Evolutionary conservation across 2,797 vertebrate species (phyloP).

Genomic region (Esox masquinongy): DNA sequence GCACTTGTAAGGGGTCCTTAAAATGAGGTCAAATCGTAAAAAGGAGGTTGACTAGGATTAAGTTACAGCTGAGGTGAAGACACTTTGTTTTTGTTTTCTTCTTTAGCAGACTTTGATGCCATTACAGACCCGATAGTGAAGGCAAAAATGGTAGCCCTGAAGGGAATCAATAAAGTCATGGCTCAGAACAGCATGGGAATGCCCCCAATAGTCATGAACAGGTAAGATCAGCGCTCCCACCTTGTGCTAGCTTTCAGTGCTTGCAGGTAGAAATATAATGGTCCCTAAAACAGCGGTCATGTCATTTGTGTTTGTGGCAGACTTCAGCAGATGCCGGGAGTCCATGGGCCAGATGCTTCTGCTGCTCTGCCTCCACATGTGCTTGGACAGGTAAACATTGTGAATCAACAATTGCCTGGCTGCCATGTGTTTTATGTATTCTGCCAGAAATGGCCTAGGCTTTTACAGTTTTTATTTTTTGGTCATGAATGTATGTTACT

Average conservation of each 20-base stretch:
- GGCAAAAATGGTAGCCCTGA: constrained; percentile 98
- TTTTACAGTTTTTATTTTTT: too few species aligned
- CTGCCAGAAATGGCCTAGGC: background rate
- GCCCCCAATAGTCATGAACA: constrained; percentile 73
- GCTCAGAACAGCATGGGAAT: constrained; percentile 88
- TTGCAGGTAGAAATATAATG: background rate
- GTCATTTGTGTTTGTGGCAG: constrained; percentile 42
- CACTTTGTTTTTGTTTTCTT: background rate
- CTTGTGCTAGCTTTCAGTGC: background rate
- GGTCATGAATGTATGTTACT: too few species aligned
- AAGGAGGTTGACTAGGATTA: background rate
- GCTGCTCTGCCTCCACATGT: constrained; percentile 67
- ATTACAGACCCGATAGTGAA: constrained; percentile 98
- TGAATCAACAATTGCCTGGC: background rate
- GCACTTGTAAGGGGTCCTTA: constrained; percentile 3
- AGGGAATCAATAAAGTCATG: constrained; percentile 99
- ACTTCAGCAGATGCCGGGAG: constrained; percentile 58
- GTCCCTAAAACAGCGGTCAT: background rate
- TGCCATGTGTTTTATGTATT: background rate
- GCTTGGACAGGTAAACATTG: constrained; percentile 72
- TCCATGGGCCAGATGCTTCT: constrained; percentile 49
- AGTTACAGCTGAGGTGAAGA: background rate
- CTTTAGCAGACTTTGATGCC: constrained; percentile 86
- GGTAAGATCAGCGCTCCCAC: background rate
- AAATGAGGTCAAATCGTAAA: constrained; percentile 7